phyloP scores from a whole-genome alignment of 2,888 invertebrate species.

The Callyntrura sp. region DNA sequence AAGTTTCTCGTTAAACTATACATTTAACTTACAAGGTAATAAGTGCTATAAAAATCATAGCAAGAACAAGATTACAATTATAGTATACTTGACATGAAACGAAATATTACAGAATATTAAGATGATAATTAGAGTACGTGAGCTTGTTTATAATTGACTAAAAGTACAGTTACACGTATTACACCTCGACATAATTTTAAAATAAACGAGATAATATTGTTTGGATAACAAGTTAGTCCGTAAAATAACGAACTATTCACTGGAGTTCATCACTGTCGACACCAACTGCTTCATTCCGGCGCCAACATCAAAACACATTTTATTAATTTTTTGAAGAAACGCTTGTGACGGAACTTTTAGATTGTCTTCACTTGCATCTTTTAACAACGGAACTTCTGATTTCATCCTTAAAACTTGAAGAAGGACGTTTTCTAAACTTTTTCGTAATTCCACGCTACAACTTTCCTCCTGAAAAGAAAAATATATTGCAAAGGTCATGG shows the following conservation, averaged over 20 bases:
- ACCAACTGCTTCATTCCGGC: slow-evolving; percentile 83
- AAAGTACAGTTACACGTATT: neutral
- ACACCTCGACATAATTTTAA: neutral
- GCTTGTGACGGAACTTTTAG: slow-evolving; percentile 34
- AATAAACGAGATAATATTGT: slow-evolving; percentile 29
- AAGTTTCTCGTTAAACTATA: no score
- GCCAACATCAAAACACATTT: slow-evolving; percentile 82
- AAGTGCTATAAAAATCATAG: no score
- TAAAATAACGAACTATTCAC: neutral
- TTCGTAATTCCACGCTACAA: slow-evolving; percentile 67
- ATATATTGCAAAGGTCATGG: neutral
- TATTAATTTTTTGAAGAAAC: slow-evolving; percentile 81
- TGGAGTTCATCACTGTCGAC: slow-evolving; percentile 59
- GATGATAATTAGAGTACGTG: neutral
- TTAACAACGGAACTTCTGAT: slow-evolving; percentile 79
- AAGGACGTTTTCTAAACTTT: slow-evolving; percentile 78
- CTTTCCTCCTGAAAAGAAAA: slow-evolving; percentile 51
- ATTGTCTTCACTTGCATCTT: slow-evolving; percentile 53
- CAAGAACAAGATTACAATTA: no score
- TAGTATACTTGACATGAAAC: no score
- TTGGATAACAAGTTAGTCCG: neutral
- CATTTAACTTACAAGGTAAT: no score
- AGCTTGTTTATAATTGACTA: slow-evolving; percentile 11
- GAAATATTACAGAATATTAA: neutral
- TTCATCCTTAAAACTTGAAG: slow-evolving; percentile 82